phyloP scores from a whole-genome alignment of 2,113 vertebrate genomes.

The Charina bottae region DNA sequence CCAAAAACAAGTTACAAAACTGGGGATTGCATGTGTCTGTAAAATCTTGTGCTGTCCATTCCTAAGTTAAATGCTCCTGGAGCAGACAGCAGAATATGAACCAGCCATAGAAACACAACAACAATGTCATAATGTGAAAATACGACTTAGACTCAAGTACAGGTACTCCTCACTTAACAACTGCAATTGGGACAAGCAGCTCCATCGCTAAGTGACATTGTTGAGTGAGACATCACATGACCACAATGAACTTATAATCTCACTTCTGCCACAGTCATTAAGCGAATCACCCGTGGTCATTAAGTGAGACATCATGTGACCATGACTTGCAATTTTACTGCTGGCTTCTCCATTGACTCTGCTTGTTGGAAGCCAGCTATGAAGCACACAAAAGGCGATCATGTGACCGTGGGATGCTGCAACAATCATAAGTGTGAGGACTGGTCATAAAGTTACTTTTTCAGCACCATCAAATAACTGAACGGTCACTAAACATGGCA shows the following conservation, averaged over 20 bases:
- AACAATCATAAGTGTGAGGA: not conserved
- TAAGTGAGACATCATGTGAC: not conserved
- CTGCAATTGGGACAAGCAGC: not conserved
- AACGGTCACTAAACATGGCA: not conserved
- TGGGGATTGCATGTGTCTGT: not conserved
- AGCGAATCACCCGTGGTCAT: not conserved
- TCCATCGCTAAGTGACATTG: not conserved
- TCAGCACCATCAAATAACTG: not conserved
- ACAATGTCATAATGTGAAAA: not conserved
- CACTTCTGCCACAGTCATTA: not conserved
- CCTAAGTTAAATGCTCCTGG: not conserved
- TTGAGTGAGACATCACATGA: not conserved
- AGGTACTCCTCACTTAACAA: not conserved
- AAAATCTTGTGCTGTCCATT: not conserved
- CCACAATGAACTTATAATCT: not conserved
- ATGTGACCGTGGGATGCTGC: not conserved
- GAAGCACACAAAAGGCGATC: not conserved
- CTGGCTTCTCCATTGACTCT: not conserved
- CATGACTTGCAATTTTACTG: not conserved
- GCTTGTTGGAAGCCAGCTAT: not conserved
- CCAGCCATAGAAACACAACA: too few species aligned
- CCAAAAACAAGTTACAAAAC: not conserved
- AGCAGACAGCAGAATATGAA: not conserved
- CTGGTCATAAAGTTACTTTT: not conserved
- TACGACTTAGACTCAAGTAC: not conserved